A percentile compares a stretch with the other conserved stretches of the same genome.
Evolutionary conservation across 2,113 vertebrate genomes (phyloP).

Genomic region (Bos indicus): DNA sequence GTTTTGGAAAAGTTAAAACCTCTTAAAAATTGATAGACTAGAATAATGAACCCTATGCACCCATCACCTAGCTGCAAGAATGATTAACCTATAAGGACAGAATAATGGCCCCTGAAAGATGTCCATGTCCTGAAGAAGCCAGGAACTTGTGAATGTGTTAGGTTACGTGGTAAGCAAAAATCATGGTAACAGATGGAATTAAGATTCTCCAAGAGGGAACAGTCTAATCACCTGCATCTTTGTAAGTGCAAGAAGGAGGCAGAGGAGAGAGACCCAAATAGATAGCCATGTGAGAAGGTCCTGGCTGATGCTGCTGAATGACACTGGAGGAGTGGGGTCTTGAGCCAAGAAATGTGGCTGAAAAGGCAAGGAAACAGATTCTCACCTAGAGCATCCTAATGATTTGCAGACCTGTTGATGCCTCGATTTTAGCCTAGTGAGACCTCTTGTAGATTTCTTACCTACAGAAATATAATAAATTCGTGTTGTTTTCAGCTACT

Average conservation of each 20-base stretch:
- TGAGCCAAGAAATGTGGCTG: not conserved
- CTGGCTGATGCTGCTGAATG: not conserved
- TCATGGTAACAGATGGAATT: not conserved
- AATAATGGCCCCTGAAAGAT: not conserved
- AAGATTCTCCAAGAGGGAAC: not conserved
- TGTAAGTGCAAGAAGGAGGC: not conserved
- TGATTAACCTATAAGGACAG: not conserved
- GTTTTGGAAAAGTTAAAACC: constrained; percentile 7
- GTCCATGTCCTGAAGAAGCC: not conserved
- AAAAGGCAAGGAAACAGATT: not conserved
- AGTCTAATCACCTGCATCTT: not conserved
- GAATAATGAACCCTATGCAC: not conserved
- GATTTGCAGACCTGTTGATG: not conserved
- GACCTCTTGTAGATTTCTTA: not conserved
- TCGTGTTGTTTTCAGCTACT: not conserved
- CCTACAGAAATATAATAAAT: not conserved
- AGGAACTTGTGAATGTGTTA: not conserved
- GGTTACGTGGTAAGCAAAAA: not conserved
- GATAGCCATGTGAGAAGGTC: not conserved
- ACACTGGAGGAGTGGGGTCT: not conserved
- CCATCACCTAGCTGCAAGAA: not conserved
- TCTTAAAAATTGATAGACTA: not conserved
- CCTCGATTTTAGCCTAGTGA: not conserved
- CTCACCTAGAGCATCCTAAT: not conserved
- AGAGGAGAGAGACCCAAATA: not conserved